Conservation (phyloP, 2,888 invertebrate genomes). For the Drosophila falleni region DNA sequence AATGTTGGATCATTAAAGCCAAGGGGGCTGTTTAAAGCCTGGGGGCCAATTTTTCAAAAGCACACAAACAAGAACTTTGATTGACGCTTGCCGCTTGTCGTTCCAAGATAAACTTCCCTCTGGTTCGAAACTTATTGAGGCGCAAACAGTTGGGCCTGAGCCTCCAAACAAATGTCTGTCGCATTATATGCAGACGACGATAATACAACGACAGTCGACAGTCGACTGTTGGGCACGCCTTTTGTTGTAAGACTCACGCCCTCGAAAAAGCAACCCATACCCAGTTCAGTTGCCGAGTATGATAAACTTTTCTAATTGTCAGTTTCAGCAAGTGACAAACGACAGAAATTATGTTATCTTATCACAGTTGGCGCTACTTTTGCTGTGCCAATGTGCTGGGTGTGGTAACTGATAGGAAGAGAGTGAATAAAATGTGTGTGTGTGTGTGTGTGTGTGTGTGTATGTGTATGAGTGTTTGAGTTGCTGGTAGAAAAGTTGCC, state of each 20-base stretch:
- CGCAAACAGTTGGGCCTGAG: slow-evolving; percentile 66
- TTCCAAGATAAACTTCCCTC: slow-evolving; percentile 67
- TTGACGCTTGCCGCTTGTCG: slow-evolving; percentile 70
- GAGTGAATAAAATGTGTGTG: neutral
- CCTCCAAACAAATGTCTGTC: slow-evolving; percentile 54
- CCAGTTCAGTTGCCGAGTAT: slow-evolving; percentile 54
- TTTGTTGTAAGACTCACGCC: slow-evolving; percentile 66
- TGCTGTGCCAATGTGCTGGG: slow-evolving; percentile 45
- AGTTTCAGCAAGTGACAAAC: slow-evolving; percentile 82
- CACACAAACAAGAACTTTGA: slow-evolving; percentile 67
- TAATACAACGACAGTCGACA: slow-evolving; percentile 36
- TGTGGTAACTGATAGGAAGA: slow-evolving; percentile 3
- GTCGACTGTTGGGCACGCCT: slow-evolving; percentile 33
- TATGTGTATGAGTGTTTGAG: slow-evolving; percentile 6
- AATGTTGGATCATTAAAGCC: slow-evolving; percentile 53
- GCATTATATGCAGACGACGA: slow-evolving; percentile 62
- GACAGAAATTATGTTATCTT: slow-evolving; percentile 82
- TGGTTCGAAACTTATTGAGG: slow-evolving; percentile 75
- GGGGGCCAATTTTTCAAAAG: slow-evolving; percentile 70
- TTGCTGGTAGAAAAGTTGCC: slow-evolving; percentile 53
- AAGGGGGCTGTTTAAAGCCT: slow-evolving; percentile 25
- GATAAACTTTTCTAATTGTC: slow-evolving; percentile 83
- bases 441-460: slow-evolving; percentile 16
- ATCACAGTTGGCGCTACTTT: slow-evolving; percentile 76
- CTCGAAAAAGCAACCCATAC: slow-evolving; percentile 10